Base-by-base conservation (phyloP, 2,888 invertebrate species). In the Auanema freiburgensis region DNA sequence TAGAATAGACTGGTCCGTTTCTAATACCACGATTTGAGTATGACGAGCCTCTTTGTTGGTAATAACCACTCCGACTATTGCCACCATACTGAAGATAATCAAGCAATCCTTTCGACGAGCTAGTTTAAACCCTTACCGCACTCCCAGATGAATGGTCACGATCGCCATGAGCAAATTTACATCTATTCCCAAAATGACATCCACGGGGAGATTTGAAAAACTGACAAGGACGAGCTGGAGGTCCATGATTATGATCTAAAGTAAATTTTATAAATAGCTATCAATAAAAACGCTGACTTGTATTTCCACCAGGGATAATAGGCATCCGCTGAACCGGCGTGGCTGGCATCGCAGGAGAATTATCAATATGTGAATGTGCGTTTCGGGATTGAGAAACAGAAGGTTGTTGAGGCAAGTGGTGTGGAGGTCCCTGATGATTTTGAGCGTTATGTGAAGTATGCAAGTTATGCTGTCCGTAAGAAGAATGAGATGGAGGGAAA, bases 101-200 rank as follows among this genome's bases (percentile, higher is more conserved):
- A n/a, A n/a, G n/a, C n/a, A n/a, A n/a, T n/a, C n/a, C n/a, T n/a
- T n/a, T n/a, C n/a, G n/a, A 33, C 8, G 8, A 33, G 8, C 8
- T 5, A 33, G 33, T 5, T 46, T 3, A 3, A 5, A 46, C 10
- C 4, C 46, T 46, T 21, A 46, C 46, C 10, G 46, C 3, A 10
- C 8, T 46, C 46, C 46, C 56, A 8, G 56, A 42, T 44, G 57
- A 24, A 1, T 49, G 57, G 10, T 52, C 52, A 52, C 33, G 33
- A 23, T 52, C 52, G 6, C 49, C 57, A 46, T 57, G 57, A 1
- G 56, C 43, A 42, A 64, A 64, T 8, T 40, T 33, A 25, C 64
- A 64, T 33, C 55, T 44, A n/a, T 46, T 55, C 23, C 64, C 64
- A 33, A 54, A 64, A 18, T 52, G 44, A 41, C 64, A 64, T 24